These are phyloP conservation scores for Nyctibius grandis DNA, from an alignment of 2,797 vertebrate species.

Conservation along the genomic window DNA sequence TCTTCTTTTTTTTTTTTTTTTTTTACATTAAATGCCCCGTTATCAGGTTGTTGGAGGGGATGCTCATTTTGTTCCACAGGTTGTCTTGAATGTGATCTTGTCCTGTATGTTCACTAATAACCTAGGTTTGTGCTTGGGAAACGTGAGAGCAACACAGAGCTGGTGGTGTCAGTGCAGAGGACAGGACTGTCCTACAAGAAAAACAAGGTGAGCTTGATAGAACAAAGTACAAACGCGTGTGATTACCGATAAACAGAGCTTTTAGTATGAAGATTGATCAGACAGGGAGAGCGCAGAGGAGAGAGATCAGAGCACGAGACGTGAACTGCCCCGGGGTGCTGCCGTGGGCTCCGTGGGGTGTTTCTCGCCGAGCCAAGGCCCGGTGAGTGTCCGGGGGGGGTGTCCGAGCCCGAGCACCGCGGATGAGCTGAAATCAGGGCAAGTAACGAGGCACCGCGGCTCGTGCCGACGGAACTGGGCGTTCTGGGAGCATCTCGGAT, in stretches of 20 bases:
- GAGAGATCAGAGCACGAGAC: fast-evolving
- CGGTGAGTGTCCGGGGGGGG: fast-evolving
- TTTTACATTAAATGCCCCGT: fast-evolving
- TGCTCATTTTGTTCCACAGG: fast-evolving
- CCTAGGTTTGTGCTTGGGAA: background rate
- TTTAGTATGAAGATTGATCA: background rate
- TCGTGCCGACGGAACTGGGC: background rate
- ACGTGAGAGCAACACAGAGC: background rate
- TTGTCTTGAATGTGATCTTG: background rate
- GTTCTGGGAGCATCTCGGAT: background rate
- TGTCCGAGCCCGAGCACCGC: fast-evolving
- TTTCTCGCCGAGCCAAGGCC: background rate
- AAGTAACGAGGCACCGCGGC: too few species aligned
- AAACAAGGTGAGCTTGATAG: background rate
- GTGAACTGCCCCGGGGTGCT: fast-evolving
- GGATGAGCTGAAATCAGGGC: background rate
- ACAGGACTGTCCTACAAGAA: fast-evolving
- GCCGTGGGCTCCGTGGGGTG: background rate
- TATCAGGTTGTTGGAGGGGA: background rate
- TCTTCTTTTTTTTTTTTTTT: background rate
- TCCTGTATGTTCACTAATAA: background rate
- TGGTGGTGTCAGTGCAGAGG: background rate
- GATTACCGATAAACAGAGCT: background rate
- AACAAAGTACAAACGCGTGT: too few species aligned
- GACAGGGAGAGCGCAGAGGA: background rate